These are phyloP conservation scores for Stomatorhinus ivindoensis DNA, from an alignment of 2,113 vertebrate species.

Conservation along the genomic window DNA sequence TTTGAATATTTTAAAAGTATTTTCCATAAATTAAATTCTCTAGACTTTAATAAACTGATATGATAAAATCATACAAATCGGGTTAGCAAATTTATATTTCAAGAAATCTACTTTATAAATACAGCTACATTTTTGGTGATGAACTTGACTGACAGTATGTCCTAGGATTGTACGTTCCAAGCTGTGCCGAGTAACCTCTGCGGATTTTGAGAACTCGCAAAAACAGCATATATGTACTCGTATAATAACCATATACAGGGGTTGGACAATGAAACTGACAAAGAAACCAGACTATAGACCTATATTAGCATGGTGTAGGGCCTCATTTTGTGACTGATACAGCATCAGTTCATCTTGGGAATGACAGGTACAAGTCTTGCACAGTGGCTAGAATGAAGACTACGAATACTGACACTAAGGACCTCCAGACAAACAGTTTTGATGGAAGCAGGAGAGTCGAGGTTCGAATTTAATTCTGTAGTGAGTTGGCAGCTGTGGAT, in stretches of 20 bases:
- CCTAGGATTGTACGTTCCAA: not conserved
- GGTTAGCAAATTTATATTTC: not conserved
- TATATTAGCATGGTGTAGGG: not conserved
- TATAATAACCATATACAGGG: not conserved
- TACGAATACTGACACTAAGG: not conserved
- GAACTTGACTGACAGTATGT: not conserved
- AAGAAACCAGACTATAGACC: not conserved
- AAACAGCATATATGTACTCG: not conserved
- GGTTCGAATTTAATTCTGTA: not conserved
- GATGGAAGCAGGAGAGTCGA: not conserved
- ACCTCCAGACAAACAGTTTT: not conserved
- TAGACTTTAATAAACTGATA: not conserved
- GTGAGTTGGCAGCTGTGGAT: not conserved
- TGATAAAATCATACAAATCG: not conserved
- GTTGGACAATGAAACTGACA: not conserved
- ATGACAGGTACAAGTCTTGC: not conserved
- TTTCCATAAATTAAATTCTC: not conserved
- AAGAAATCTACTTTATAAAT: not conserved
- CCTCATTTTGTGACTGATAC: not conserved
- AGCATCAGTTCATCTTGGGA: not conserved
- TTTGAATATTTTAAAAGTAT: not conserved
- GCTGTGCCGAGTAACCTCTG: not conserved
- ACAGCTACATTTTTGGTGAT: not conserved
- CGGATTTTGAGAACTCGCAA: not conserved
- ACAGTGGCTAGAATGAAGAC: not conserved